These are phyloP conservation scores for Cecidostiba fungosa DNA, from an alignment of 2,888 invertebrate genomes.

Conservation along the genomic window DNA sequence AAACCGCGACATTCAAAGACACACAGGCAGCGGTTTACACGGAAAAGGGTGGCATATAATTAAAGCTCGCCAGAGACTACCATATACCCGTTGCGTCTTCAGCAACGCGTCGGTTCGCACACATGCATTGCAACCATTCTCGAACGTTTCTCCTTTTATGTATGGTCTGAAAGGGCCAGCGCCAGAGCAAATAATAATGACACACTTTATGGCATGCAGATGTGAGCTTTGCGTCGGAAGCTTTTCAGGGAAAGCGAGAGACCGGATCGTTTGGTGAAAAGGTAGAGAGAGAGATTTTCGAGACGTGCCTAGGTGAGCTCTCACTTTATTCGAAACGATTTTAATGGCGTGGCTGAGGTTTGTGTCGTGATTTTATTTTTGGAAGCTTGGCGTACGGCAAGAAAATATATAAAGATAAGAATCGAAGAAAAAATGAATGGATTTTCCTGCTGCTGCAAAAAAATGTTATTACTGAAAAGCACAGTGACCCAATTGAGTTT, in stretches of 20 bases:
- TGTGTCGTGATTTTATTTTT: not conserved
- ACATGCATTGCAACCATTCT: not conserved
- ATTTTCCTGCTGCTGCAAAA: not conserved
- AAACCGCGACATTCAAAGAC: not conserved
- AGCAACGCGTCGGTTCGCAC: not conserved
- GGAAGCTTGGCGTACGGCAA: not conserved
- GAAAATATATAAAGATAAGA: not conserved
- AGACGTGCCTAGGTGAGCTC: not conserved
- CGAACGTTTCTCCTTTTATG: not conserved
- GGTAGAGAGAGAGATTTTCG: not conserved
- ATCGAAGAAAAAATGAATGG: not conserved
- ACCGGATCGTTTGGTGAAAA: not conserved
- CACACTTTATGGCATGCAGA: not conserved
- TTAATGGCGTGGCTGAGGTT: not conserved
- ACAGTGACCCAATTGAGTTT: not conserved
- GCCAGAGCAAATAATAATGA: conserved; percentile 18
- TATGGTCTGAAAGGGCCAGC: not conserved
- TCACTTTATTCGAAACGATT: not conserved
- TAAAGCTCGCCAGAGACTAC: conserved; percentile 9
- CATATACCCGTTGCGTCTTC: not conserved
- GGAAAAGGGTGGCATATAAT: conserved; percentile 16
- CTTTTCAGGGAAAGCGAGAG: conserved; percentile 5
- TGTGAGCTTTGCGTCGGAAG: not conserved
- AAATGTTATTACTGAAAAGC: not conserved
- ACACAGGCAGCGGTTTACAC: not conserved